phyloP scores from a whole-genome alignment of 2,113 vertebrate species.

The Gymnarchus niloticus region DNA sequence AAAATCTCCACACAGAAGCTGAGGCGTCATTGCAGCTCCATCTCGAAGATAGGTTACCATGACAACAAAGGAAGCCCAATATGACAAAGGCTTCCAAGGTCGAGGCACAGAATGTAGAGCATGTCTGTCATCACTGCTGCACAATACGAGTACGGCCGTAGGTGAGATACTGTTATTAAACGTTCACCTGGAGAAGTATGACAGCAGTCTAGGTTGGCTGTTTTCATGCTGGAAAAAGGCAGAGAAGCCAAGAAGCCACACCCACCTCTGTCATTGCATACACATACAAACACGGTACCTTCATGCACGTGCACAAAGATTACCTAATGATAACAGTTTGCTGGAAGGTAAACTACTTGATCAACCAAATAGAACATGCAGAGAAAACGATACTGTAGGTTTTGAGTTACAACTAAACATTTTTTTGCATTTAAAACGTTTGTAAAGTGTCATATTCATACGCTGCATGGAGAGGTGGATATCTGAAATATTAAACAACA shows the following conservation, averaged over 20 bases:
- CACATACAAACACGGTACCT: background rate
- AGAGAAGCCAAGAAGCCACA: background rate
- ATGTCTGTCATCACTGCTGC: background rate
- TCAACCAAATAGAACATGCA: background rate
- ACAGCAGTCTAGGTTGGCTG: no score
- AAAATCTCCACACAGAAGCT: background rate
- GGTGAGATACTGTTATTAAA: background rate
- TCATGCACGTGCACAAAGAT: background rate
- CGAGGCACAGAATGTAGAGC: background rate
- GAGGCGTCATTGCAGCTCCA: background rate
- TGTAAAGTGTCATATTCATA: background rate
- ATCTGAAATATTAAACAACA: background rate
- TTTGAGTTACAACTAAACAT: background rate
- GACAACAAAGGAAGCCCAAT: conserved; percentile 10
- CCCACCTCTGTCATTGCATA: background rate
- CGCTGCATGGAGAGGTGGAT: background rate
- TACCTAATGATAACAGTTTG: background rate
- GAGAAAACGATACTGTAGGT: background rate
- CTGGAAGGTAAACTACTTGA: background rate
- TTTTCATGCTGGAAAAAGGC: background rate
- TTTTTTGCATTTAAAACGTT: background rate
- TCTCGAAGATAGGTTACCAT: background rate
- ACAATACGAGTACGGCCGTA: background rate
- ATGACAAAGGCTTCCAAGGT: background rate
- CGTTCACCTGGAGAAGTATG: background rate